phyloP scores from a whole-genome alignment of 2,888 invertebrate genomes.

The Cheilosia impressa region DNA sequence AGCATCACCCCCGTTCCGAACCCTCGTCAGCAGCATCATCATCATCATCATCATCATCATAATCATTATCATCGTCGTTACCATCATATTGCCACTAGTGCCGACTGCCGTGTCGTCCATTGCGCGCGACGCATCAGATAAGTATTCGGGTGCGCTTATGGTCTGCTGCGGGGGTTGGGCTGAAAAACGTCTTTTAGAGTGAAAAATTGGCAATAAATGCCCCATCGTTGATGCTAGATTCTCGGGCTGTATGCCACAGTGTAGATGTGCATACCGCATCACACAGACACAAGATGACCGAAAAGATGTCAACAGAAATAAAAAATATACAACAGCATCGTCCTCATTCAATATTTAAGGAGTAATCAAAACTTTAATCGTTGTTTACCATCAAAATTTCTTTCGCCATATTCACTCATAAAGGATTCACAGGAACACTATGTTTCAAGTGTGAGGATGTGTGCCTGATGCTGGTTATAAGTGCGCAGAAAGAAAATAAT shows the following conservation, averaged over 20 bases:
- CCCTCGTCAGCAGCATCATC: slow-evolving; percentile 17
- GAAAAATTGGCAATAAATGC: slow-evolving; percentile 73
- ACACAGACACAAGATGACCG: slow-evolving; percentile 35
- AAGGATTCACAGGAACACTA: slow-evolving; percentile 61
- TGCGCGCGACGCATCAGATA: slow-evolving; percentile 60
- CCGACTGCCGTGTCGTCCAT: slow-evolving; percentile 17
- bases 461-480: slow-evolving; percentile 42
- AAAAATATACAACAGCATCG: slow-evolving; percentile 7
- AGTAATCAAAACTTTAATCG: slow-evolving; percentile 83
- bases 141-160: slow-evolving; percentile 40
- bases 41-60: slow-evolving; percentile 9
- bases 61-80: slow-evolving; percentile 1
- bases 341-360: slow-evolving; percentile 82
- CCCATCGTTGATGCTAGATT: slow-evolving; percentile 49
- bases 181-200: slow-evolving; percentile 44
- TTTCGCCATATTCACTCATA: slow-evolving; percentile 71
- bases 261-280: slow-evolving; percentile 39
- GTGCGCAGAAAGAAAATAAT: slow-evolving; percentile 68
- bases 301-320: slow-evolving; percentile 26
- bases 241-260: slow-evolving; percentile 17
- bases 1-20: slow-evolving; percentile 40
- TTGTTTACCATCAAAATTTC: slow-evolving; percentile 83
- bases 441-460: slow-evolving; percentile 1
- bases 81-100: slow-evolving; percentile 14
- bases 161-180: neutral